Base-by-base conservation (phyloP, 2,888 invertebrate species). In the Luffia ferchaultella region DNA sequence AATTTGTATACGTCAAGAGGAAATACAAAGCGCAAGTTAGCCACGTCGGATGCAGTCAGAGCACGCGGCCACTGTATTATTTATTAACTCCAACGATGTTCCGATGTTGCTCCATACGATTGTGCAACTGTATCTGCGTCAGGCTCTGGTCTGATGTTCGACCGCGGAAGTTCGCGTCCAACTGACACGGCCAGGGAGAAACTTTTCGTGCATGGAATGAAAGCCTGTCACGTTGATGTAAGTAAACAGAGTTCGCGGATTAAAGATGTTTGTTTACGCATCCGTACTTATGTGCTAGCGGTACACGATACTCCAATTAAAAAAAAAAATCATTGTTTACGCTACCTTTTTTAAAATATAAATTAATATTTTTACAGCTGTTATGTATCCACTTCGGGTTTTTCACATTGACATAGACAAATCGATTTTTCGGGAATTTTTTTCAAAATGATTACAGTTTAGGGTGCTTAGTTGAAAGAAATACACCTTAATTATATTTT, bases 21-120 rank as follows among this genome's bases (percentile, higher is more conserved):
- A 62, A 62, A 62, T 66, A 65, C 62, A n/a, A n/a, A n/a, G n/a
- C n/a, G n/a, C n/a, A 73, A 72, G 68, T 65, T 20, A 17, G 18
- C 62, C 66, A 65, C 64, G 66, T 59, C 64, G 46, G 60, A 58
- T 62, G 69, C 76, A 75, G 73, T 76, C 75, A 74, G 78, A 77
- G 76, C 78, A 77, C 77, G 78, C 73, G 30, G 60, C 66, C 70
- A 68, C 74, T 73, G 71, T 80, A 80, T 80, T 82, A 83, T 82
- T 82, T 82, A 83, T 80, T 80, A 82, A 82, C 77, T 76, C 74
- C 77, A 80, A 82, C 82, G 70, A 80, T 80, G 76, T 75, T 82
- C 78, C 79, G 78, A 82, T 79, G 79, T 76, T 78, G 76, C 79
- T 79, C 76, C 79, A 82, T 82, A 76, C 78, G 70, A 82, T 82